A percentile compares a stretch with the other conserved stretches of the same genome.
phyloP scores from a whole-genome alignment of 2,113 vertebrate species.

The Sebastes fasciatus region DNA sequence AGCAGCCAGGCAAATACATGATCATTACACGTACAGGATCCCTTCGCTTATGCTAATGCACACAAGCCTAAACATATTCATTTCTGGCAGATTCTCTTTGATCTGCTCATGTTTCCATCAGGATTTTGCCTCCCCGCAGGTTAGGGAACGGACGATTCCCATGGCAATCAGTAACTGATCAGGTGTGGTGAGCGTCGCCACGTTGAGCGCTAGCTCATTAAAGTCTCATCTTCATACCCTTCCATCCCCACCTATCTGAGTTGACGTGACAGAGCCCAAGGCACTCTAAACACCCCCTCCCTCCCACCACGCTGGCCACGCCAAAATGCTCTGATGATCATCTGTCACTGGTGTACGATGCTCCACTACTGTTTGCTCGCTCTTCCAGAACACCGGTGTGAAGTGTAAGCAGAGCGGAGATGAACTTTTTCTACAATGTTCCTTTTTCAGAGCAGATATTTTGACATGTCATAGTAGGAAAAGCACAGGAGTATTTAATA shows the following conservation, averaged over 20 bases:
- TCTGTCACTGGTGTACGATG: constrained; percentile 37
- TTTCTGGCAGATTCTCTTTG: constrained; percentile 54
- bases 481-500: not conserved
- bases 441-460: not conserved
- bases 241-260: constrained; percentile 38
- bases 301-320: constrained; percentile 12
- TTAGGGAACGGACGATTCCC: constrained; percentile 41
- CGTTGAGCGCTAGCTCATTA: constrained; percentile 67
- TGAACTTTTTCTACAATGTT: constrained; percentile 7
- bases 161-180: constrained; percentile 66
- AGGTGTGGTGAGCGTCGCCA: constrained; percentile 58
- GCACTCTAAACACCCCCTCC: constrained; percentile 32
- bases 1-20: constrained; percentile 18
- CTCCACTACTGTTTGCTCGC: constrained; percentile 34
- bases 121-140: constrained; percentile 38
- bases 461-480: not conserved
- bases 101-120: constrained; percentile 49
- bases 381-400: constrained; percentile 73
- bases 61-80: constrained; percentile 55
- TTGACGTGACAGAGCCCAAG: constrained; percentile 54
- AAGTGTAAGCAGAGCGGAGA: constrained; percentile 36
- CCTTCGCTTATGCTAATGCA: constrained; percentile 38
- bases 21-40: constrained; percentile 26
- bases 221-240: constrained; percentile 65
- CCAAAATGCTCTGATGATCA: constrained; percentile 62